Conservation (phyloP, 2,113 vertebrate genomes). For the Sapayoa aenigma region DNA sequence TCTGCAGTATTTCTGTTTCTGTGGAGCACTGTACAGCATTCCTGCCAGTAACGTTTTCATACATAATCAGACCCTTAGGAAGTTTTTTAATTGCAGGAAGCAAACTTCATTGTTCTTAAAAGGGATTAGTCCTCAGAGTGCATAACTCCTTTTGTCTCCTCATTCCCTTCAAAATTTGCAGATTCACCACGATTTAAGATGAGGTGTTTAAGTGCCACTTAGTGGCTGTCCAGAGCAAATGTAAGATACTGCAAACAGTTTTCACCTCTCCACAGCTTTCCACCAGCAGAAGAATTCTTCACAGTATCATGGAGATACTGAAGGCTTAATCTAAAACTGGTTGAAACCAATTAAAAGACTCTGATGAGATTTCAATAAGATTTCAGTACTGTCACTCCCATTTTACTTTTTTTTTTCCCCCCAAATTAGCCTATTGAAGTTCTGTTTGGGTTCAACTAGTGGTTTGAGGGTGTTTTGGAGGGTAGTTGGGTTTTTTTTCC, state of each 20-base stretch:
- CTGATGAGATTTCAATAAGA: neutral
- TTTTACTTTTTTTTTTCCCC: neutral
- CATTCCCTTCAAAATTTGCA: too few species aligned
- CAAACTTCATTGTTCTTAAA: neutral
- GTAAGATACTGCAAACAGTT: neutral
- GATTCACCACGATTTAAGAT: neutral
- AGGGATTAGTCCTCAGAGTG: neutral
- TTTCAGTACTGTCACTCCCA: neutral
- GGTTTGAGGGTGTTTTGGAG: rapidly evolving
- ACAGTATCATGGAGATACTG: neutral
- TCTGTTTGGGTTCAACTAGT: neutral
- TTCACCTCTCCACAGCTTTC: neutral
- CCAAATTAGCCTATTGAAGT: neutral
- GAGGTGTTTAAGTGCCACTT: conserved; percentile 41
- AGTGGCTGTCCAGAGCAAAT: conserved; percentile 2
- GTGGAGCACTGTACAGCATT: neutral
- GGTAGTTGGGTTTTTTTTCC: neutral
- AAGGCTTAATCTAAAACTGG: neutral
- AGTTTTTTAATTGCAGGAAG: neutral
- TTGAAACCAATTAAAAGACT: neutral
- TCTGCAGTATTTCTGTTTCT: neutral
- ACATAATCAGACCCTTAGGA: neutral
- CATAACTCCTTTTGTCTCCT: rapidly evolving
- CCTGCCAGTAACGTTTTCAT: neutral
- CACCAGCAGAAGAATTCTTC: neutral